phyloP scores from a whole-genome alignment of 2,113 vertebrate genomes.

The Takifugu bimaculatus region DNA sequence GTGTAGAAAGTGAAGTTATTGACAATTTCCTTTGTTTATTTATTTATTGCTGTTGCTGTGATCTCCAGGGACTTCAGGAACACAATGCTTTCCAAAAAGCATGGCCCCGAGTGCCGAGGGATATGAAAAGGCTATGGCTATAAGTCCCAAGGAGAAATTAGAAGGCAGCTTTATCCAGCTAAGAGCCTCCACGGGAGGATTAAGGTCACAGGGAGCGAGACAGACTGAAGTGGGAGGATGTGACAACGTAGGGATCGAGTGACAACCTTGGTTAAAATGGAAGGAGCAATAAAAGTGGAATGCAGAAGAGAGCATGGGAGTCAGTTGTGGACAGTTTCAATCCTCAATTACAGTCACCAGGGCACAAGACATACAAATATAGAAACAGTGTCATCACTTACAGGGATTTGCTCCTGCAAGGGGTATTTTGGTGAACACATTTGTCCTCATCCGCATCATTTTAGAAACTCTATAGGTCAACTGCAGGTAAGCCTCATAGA shows the following conservation, averaged over 20 bases:
- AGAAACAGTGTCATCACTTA: background rate
- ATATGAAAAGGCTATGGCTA: slow-evolving; percentile 36
- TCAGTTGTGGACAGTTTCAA: no score
- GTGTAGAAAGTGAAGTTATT: no score
- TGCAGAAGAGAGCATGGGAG: slow-evolving; percentile 2
- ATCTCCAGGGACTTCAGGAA: background rate
- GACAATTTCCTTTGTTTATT: background rate
- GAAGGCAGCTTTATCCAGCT: slow-evolving; percentile 57
- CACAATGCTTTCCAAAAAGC: slow-evolving; percentile 31
- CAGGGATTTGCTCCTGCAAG: background rate
- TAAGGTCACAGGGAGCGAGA: slow-evolving; percentile 50
- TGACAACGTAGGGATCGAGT: slow-evolving; percentile 18
- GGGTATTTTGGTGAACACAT: no score
- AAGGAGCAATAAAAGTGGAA: slow-evolving; percentile 5
- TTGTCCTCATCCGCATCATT: no score
- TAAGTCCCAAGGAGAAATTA: slow-evolving; percentile 61
- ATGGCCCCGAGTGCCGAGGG: slow-evolving; percentile 32
- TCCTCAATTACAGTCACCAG: background rate
- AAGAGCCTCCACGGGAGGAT: slow-evolving; percentile 55
- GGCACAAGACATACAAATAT: no score
- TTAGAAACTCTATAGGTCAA: no score
- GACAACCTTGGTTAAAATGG: slow-evolving; percentile 31
- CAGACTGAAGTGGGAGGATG: slow-evolving; percentile 29
- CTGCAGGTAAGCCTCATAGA: no score
- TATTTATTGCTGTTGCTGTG: slow-evolving; percentile 1